Percentiles rank a stretch among this genome's conserved stretches.
Conservation (phyloP, 1,140 invertebrate species). For the Danaus melanippus region DNA sequence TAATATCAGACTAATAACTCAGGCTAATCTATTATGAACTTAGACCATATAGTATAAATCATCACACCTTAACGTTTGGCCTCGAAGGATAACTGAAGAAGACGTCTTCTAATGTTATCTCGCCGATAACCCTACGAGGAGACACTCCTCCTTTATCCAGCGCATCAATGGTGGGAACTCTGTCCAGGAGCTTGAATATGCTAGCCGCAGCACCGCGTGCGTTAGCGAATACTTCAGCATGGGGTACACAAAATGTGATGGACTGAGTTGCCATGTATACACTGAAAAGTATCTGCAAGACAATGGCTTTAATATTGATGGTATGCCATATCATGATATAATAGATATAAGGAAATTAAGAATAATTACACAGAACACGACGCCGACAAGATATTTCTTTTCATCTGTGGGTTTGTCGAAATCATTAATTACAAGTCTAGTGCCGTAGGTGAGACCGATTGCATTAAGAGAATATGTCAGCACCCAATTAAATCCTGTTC, state of each 20-base stretch:
- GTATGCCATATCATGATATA: too few species aligned
- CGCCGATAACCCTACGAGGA: slow-evolving; percentile 75
- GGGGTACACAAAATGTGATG: slow-evolving; percentile 85
- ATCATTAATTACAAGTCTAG: slow-evolving; percentile 77
- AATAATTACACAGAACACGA: slow-evolving; percentile 76
- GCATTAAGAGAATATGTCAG: slow-evolving; percentile 83
- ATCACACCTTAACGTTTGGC: slow-evolving; percentile 77
- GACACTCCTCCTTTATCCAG: slow-evolving; percentile 75
- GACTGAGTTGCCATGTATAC: slow-evolving; percentile 87
- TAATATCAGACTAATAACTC: too few species aligned
- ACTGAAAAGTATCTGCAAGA: slow-evolving; percentile 79
- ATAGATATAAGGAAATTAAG: too few species aligned
- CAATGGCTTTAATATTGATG: not conserved
- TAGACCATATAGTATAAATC: too few species aligned
- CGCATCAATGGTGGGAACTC: slow-evolving; percentile 47
- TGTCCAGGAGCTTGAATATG: slow-evolving; percentile 47
- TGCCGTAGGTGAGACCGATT: slow-evolving; percentile 88
- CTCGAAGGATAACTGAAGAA: slow-evolving; percentile 87
- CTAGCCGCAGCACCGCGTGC: slow-evolving; percentile 46
- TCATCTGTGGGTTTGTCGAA: slow-evolving; percentile 66
- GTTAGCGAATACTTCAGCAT: slow-evolving; percentile 76
- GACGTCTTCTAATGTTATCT: slow-evolving; percentile 83
- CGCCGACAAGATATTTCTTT: slow-evolving; percentile 75
- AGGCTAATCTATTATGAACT: too few species aligned
- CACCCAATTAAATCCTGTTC: slow-evolving; percentile 81